phyloP scores from a whole-genome alignment of 2,888 invertebrate species.

The Conchocele bisecta region DNA sequence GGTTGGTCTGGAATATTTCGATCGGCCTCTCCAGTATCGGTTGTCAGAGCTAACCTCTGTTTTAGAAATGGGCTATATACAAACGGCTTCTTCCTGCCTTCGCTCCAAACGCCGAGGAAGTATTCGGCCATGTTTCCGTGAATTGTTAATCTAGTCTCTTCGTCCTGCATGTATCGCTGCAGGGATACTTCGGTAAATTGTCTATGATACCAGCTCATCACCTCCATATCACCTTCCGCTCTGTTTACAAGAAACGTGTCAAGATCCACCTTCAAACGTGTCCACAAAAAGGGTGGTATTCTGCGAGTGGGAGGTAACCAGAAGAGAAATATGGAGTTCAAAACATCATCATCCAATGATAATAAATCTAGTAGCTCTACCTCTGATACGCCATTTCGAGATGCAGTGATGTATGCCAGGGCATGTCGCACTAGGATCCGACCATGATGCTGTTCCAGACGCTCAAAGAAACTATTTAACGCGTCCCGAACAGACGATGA shows the following conservation, averaged over 20 bases:
- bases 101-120: constrained; percentile 74
- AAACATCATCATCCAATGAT: constrained; percentile 73
- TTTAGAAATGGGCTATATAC: constrained; percentile 56
- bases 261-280: constrained; percentile 67
- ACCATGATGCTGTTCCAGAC: constrained; percentile 71
- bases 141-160: constrained; percentile 55
- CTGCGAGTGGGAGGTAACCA: constrained; percentile 76
- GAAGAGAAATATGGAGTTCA: constrained; percentile 69
- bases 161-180: constrained; percentile 60
- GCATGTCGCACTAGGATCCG: constrained; percentile 64
- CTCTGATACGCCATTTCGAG: constrained; percentile 69
- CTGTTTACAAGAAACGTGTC: constrained; percentile 68
- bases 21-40: constrained; percentile 65
- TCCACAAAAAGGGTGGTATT: constrained; percentile 76
- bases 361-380: constrained; percentile 73
- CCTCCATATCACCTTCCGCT: constrained; percentile 68
- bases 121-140: constrained; percentile 75
- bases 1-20: constrained; percentile 75
- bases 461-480: constrained; percentile 70
- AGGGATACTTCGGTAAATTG: constrained; percentile 72
- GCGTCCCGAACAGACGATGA: constrained; percentile 67
- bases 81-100: constrained; percentile 72
- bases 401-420: constrained; percentile 72
- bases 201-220: constrained; percentile 75
- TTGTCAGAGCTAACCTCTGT: constrained; percentile 55